Evolutionary conservation across 92 coral and sea anemone species (phyloP).

Genomic region (Actinernus sp.): DNA sequence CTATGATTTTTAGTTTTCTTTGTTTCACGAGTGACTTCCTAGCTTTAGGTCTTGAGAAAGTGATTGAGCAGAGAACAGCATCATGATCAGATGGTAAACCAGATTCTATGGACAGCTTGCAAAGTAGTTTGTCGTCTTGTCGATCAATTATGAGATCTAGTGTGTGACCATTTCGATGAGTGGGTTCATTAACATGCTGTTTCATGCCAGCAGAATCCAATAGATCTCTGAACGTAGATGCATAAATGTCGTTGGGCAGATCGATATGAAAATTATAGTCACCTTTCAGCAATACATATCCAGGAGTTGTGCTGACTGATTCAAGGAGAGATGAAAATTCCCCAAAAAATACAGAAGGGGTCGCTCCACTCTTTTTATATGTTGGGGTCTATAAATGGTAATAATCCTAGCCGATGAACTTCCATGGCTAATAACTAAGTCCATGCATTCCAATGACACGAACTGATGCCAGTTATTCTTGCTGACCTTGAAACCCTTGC

Average conservation of each 20-base stretch:
- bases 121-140: conserved; percentile 20
- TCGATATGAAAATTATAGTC: conserved; percentile 41
- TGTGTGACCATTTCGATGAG: conserved; percentile 17
- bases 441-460: neutral
- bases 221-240: conserved; percentile 6
- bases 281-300: conserved; percentile 27
- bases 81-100: conserved; percentile 23
- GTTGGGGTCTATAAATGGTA: no score
- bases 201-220: conserved; percentile 23
- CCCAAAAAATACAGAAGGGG: neutral
- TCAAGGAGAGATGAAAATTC: neutral
- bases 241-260: conserved; percentile 7
- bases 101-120: conserved; percentile 1
- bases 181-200: conserved; percentile 8
- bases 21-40: no score
- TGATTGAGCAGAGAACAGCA: conserved; percentile 13
- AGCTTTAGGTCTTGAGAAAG: conserved; percentile 16
- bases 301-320: conserved; percentile 11
- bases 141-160: neutral
- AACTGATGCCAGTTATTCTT: no score
- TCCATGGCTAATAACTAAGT: neutral
- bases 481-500: conserved; percentile 4
- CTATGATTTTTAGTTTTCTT: no score
- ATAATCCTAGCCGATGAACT: no score
- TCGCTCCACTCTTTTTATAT: no score